These are phyloP conservation scores for Monopterus albus DNA, from an alignment of 2,113 vertebrate genomes.

Conservation along the genomic window DNA sequence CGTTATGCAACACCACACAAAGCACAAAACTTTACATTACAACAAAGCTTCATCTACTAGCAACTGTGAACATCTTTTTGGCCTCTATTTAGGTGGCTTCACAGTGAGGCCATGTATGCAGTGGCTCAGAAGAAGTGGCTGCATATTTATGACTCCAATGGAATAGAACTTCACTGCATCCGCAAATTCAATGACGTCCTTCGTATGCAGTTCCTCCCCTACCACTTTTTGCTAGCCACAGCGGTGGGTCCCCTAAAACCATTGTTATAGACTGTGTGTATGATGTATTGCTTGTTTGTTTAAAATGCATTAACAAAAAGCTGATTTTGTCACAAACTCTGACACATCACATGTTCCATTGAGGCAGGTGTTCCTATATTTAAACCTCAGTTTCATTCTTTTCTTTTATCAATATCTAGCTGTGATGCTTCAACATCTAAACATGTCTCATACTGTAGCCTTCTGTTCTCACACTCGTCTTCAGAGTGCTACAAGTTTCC, in stretches of 20 bases:
- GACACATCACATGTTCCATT: not conserved
- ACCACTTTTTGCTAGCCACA: conserved; percentile 88
- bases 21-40: not conserved
- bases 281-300: not conserved
- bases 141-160: conserved; percentile 89
- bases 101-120: conserved; percentile 87
- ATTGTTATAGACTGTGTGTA: not conserved
- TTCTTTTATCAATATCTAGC: no score
- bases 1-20: not conserved
- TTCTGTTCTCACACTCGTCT: not conserved
- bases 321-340: not conserved
- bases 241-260: conserved; percentile 66
- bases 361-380: not conserved
- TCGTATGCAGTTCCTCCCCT: conserved; percentile 90
- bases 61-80: not conserved
- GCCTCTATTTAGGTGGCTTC: conserved; percentile 85
- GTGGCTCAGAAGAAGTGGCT: conserved; percentile 93
- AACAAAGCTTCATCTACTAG: not conserved
- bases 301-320: no score
- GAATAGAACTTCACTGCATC: conserved; percentile 90
- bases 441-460: no score
- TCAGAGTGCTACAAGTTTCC: conserved; percentile 88
- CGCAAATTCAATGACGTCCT: conserved; percentile 88
- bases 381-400: not conserved
- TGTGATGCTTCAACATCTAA: no score